These are phyloP conservation scores for Wasmannia auropunctata DNA, from an alignment of 1,140 invertebrate genomes.

Conservation along the genomic window DNA sequence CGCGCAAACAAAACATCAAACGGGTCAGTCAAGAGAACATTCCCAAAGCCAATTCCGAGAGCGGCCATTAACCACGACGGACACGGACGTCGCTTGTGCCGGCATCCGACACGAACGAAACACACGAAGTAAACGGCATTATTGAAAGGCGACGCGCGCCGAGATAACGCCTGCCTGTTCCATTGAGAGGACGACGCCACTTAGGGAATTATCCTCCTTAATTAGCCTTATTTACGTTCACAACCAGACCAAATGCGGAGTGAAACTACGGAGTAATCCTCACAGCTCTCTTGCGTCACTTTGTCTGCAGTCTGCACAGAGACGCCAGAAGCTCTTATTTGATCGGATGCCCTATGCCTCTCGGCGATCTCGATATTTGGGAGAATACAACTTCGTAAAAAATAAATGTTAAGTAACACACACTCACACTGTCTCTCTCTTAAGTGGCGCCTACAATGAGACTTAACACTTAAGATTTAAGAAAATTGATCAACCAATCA, in stretches of 20 bases:
- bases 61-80: conserved; percentile 46
- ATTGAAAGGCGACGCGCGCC: conserved; percentile 43
- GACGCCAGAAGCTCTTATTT: not conserved
- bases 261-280: conserved; percentile 35
- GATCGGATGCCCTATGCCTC: not conserved
- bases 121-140: conserved; percentile 50
- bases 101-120: conserved; percentile 29
- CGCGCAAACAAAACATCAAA: conserved; percentile 55
- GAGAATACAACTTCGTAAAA: not conserved
- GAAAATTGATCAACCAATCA: too few relatives aligned
- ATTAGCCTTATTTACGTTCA: conserved; percentile 54
- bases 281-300: not conserved
- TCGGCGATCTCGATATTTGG: not conserved
- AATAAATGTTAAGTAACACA: too few relatives aligned
- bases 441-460: too few relatives aligned
- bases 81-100: conserved; percentile 7
- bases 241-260: not conserved
- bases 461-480: too few relatives aligned
- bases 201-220: conserved; percentile 40
- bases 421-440: too few relatives aligned
- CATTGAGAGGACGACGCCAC: conserved; percentile 28
- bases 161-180: conserved; percentile 28
- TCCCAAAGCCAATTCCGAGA: conserved; percentile 39
- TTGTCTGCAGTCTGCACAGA: not conserved
- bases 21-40: conserved; percentile 50